phyloP scores from a whole-genome alignment of 1,140 invertebrate species.

The Drosophila melanica region DNA sequence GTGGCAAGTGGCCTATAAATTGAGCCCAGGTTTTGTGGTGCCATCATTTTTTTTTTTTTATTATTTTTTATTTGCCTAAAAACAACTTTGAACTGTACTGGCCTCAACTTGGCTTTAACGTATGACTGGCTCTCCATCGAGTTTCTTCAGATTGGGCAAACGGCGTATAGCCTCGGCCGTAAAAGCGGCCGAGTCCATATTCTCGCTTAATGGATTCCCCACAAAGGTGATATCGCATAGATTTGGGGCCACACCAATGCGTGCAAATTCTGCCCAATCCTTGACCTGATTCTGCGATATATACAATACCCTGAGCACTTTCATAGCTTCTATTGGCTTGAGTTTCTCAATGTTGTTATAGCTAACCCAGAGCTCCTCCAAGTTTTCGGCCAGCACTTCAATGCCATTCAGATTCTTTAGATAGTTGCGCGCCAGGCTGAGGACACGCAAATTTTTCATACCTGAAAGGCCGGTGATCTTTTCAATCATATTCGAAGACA shows the following conservation, averaged over 20 bases:
- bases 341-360: slow-evolving; percentile 97
- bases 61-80: neutral
- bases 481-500: slow-evolving; percentile 97
- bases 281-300: slow-evolving; percentile 95
- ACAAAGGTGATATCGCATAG: slow-evolving; percentile 91
- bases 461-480: slow-evolving; percentile 91
- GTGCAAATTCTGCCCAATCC: slow-evolving; percentile 94
- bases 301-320: slow-evolving; percentile 92
- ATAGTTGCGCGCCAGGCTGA: slow-evolving; percentile 95
- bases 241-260: slow-evolving; percentile 85
- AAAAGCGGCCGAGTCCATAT: slow-evolving; percentile 89
- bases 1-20: neutral
- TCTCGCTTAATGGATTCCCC: slow-evolving; percentile 94
- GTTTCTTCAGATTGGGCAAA: slow-evolving; percentile 91
- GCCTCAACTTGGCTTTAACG: slow-evolving; percentile 76
- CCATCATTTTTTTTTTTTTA: slow-evolving; percentile 46
- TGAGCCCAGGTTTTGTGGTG: neutral
- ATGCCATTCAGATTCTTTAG: slow-evolving; percentile 95
- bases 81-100: neutral
- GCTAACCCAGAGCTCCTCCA: slow-evolving; percentile 97
- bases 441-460: slow-evolving; percentile 92
- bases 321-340: slow-evolving; percentile 93
- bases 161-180: slow-evolving; percentile 89
- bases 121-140: slow-evolving; percentile 91
- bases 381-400: slow-evolving; percentile 92